phyloP scores from a whole-genome alignment of 2,113 vertebrate genomes.

The Dipodomys ordii region DNA sequence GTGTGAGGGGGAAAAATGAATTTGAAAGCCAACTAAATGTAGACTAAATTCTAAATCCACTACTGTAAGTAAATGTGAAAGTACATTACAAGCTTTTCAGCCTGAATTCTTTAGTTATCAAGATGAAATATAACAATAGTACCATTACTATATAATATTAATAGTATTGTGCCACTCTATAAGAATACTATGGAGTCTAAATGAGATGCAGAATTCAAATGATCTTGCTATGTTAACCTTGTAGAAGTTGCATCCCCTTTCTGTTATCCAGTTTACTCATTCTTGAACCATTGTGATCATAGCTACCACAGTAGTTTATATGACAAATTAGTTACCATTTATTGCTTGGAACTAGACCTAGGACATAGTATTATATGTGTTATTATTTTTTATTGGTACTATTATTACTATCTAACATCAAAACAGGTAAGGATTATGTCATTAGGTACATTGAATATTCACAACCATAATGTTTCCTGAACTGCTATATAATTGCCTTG shows the following conservation, averaged over 20 bases:
- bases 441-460: background rate
- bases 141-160: no score
- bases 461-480: background rate
- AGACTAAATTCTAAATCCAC: conserved; percentile 52
- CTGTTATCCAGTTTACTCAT: conserved; percentile 25
- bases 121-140: conserved; percentile 21
- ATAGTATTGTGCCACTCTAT: background rate
- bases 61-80: conserved; percentile 43
- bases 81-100: conserved; percentile 55
- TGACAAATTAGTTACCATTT: background rate
- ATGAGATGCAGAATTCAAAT: conserved; percentile 19
- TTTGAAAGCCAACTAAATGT: conserved; percentile 32
- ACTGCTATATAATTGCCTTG: background rate
- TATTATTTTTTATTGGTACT: background rate
- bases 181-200: background rate
- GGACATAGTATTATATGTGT: background rate
- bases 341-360: background rate
- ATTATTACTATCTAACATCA: background rate
- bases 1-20: conserved; percentile 27
- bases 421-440: background rate
- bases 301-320: background rate
- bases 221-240: background rate
- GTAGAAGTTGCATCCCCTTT: conserved; percentile 26
- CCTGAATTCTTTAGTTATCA: conserved; percentile 18
- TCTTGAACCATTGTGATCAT: background rate